Evolutionary conservation across 2,888 invertebrate genomes (phyloP), one percentile per base, ranked within the genome.

Genomic region (Bimastos eiseni): DNA sequence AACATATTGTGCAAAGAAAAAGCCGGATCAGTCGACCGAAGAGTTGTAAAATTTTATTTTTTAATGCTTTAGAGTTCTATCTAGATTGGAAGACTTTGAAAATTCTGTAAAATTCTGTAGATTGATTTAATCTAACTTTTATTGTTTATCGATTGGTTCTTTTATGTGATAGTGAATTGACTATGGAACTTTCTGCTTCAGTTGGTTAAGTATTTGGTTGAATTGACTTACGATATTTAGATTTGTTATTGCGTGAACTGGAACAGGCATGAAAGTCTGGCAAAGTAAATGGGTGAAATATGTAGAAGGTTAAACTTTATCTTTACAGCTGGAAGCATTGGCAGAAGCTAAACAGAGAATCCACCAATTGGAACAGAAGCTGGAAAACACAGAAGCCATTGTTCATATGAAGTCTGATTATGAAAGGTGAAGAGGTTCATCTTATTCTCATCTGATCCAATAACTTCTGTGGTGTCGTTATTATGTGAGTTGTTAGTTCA

Each of bases 331-430:
- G 21, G 97, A 97, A 93, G 96, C 97, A 91, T 96, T 98, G 92
- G 96, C 96, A 37, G 96, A 96, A 0, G 96, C 97, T 0, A 96
- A 97, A 94, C 97, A 97, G 70, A 97, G 97, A 92, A 96, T 97
- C 30, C 96, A 97, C 38, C 96, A 97, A 0, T 96, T 98, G 55
- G 96, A 97, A 90, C 97, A 98, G 91, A 96, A 97, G 91, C 97
- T 97, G 90, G 98, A 98, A 95, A 98, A 98, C 95, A 95, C 98
- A 91, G 96, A 97, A 94, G 97, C 96, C 93, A 97, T 96, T 95
- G 96, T 96, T 94, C 97, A 96, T 93, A 96, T 95, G 93, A 97
- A 97, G 95, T 96, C 96, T 36, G 96, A 97, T 92, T 96, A 96
- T 92, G 98, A 98, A 95, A 90, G 44, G 96, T 97, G 95, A 95